Base-by-base conservation (phyloP, 2,888 invertebrate species). In the Trichopria drosophilae region DNA sequence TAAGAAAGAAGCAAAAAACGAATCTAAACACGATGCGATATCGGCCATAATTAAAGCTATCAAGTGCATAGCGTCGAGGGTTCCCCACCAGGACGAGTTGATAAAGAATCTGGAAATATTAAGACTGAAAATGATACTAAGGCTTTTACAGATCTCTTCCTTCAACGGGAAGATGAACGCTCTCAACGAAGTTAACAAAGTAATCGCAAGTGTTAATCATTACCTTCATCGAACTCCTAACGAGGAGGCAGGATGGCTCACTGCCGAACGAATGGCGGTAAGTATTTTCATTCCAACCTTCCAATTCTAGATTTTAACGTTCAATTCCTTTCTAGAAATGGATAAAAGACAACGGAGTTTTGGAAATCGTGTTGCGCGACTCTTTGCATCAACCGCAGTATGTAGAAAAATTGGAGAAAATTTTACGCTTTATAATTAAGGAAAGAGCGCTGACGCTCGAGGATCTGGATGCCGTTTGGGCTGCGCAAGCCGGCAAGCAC, bases 161-260 rank as follows among this genome's bases (percentile, higher is more conserved):
- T 98, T 97, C 75, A 97, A 96, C 79, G 96, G 97, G 26, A 97
- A 97, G 82, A 98, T 98, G 97, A 96, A 96, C 69, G 97, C 97
- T 16, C 80, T 98, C 58, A 96, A 97, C 76, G 97, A 98, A 82
- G 93, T 98, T 51, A 97, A 97, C 78, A 96, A 97, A 81, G 90
- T 97, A 40, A 90, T 93, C 60, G 88, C 90, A 51, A 88, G 90
- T 66, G 93, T 95, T 52, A 87, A 90, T 48, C 93, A 92, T 74
- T 93, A 92, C 77, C 88, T 92, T 5, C 92, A 85, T 74, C 79
- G 85, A 43, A 85, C 84, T 69, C 82, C 83, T 51, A 78, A 83
- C 51, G 89, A 90, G 63, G 90, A 94, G 71, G 87, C 88, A 63
- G 93, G 93, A 70, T 95, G 93, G 89, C 81, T 97, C 13, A 96